Percentiles rank a stretch among this genome's conserved stretches.
Conservation (phyloP, 2,888 invertebrate species). For the Germaria angustata region DNA sequence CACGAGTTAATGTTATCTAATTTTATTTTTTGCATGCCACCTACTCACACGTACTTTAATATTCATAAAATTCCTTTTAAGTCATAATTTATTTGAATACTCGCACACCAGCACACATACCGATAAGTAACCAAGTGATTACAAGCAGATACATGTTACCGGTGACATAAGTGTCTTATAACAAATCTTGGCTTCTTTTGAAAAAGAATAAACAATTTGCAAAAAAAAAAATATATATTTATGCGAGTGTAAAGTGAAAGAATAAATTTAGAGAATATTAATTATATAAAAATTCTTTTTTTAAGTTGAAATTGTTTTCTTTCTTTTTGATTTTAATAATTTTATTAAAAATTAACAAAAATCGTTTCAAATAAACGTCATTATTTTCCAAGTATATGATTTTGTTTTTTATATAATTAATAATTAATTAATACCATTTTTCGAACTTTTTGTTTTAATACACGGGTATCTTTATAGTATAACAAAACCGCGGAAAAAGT, state of each 20-base stretch:
- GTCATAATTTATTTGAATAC: conserved; percentile 50
- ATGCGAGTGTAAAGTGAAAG: neutral
- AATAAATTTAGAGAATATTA: conserved; percentile 31
- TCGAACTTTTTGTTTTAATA: too few relatives aligned
- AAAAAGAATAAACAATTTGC: neutral
- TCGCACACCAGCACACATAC: too few relatives aligned
- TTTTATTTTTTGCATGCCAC: conserved; percentile 52
- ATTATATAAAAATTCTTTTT: neutral
- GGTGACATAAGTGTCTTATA: conserved; percentile 43
- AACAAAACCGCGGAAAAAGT: too few relatives aligned
- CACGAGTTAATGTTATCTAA: conserved; percentile 46
- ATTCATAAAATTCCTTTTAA: conserved; percentile 62
- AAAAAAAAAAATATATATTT: conserved; percentile 11
- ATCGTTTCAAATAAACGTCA: too few relatives aligned
- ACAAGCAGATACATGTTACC: conserved; percentile 33
- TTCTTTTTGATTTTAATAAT: neutral
- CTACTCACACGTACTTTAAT: conserved; percentile 43
- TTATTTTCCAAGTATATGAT: too few relatives aligned
- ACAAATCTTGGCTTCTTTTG: conserved; percentile 30
- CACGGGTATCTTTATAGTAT: too few relatives aligned
- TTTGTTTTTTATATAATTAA: too few relatives aligned
- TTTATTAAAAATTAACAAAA: neutral
- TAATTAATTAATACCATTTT: too few relatives aligned
- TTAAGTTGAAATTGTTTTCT: neutral
- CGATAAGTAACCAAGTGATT: conserved; percentile 14